Evolutionary conservation across 2,888 invertebrate species (phyloP).

Genomic region (Oscheius onirici): DNA sequence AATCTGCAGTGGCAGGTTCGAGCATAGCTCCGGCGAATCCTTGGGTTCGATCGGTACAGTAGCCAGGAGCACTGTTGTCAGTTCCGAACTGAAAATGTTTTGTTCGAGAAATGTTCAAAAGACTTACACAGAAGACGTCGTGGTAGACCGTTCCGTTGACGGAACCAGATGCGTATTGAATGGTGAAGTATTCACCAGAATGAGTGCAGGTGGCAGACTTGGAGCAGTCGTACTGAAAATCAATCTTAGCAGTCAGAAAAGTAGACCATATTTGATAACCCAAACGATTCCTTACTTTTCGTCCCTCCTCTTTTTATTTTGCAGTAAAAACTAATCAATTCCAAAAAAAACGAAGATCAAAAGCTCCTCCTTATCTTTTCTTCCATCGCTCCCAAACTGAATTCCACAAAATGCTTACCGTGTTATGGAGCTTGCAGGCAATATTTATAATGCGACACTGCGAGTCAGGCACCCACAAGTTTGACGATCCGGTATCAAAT

Average conservation of each 20-base stretch:
- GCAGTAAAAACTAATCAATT: too few relatives aligned
- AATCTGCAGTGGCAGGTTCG: slow-evolving; percentile 94
- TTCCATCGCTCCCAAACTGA: neutral
- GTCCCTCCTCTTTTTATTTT: too few relatives aligned
- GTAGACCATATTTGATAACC: too few relatives aligned
- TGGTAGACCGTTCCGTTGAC: neutral
- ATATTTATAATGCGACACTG: slow-evolving; percentile 90
- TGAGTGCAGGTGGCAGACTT: neutral
- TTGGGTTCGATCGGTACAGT: slow-evolving; percentile 79
- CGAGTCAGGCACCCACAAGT: slow-evolving; percentile 88
- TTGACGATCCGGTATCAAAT: slow-evolving; percentile 98
- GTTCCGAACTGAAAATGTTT: slow-evolving; percentile 31
- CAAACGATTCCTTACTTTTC: too few relatives aligned
- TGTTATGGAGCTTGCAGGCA: slow-evolving; percentile 79
- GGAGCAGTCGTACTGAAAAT: neutral
- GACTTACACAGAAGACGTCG: neutral
- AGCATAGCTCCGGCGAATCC: slow-evolving; percentile 94
- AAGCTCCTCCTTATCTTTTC: too few relatives aligned
- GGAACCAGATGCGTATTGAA: neutral
- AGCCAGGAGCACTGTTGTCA: slow-evolving; percentile 70
- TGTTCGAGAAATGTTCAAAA: neutral
- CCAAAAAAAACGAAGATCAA: too few relatives aligned
- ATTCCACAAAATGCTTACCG: slow-evolving; percentile 9
- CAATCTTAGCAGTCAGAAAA: too few relatives aligned
- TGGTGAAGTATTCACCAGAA: neutral